These are phyloP conservation scores for Onychomys leucogaster DNA, from an alignment of 2,797 vertebrate species.

Conservation along the genomic window DNA sequence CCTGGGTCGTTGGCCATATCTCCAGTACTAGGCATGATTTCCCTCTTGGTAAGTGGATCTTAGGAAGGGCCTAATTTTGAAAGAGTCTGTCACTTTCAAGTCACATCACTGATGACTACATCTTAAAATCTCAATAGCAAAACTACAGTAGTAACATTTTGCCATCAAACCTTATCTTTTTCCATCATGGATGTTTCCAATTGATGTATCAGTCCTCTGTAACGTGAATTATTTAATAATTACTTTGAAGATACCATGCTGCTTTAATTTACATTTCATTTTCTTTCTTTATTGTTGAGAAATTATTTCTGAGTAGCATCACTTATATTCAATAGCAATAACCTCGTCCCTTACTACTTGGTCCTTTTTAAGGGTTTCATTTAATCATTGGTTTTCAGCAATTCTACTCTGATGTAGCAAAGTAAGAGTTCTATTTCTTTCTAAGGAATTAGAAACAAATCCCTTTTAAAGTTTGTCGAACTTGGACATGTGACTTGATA, in stretches of 20 bases:
- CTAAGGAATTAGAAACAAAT: background rate
- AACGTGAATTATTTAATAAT: background rate
- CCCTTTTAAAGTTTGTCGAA: background rate
- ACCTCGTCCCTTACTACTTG: background rate
- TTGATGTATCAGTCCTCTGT: background rate
- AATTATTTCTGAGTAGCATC: background rate
- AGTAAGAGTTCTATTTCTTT: background rate
- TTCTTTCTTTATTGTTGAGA: background rate
- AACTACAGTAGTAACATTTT: background rate
- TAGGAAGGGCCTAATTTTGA: background rate
- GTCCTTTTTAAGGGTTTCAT: background rate
- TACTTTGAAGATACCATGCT: background rate
- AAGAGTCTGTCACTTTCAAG: background rate
- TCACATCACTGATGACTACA: no score
- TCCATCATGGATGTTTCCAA: background rate
- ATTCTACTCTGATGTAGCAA: background rate
- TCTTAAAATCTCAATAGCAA: background rate
- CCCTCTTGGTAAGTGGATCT: background rate
- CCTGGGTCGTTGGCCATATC: no score
- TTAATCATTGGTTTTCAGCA: background rate
- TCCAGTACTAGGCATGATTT: no score
- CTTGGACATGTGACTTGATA: background rate
- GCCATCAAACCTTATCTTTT: background rate
- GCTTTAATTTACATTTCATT: background rate
- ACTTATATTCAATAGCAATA: background rate